phyloP scores from a whole-genome alignment of 2,888 invertebrate genomes.

The Drosophila yooni region DNA sequence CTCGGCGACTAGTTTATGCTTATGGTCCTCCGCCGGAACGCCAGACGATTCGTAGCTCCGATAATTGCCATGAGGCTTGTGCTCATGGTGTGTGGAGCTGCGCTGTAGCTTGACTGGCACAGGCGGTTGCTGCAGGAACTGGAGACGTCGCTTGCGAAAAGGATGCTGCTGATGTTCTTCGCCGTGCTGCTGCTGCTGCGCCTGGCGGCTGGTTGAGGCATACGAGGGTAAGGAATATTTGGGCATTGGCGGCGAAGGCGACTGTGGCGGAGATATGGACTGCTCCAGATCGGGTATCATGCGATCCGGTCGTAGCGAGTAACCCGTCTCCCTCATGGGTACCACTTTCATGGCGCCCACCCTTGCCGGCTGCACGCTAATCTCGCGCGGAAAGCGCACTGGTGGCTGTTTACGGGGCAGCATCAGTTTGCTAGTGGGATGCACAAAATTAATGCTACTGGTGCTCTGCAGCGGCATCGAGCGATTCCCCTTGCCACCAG shows the following conservation, averaged over 20 bases:
- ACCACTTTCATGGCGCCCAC: conserved; percentile 70
- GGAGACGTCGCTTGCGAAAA: conserved; percentile 56
- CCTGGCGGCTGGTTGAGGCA: conserved; percentile 65
- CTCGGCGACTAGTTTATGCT: conserved; percentile 12
- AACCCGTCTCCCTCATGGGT: conserved; percentile 74
- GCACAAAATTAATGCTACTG: conserved; percentile 64
- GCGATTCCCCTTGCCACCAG: conserved; percentile 41
- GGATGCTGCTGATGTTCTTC: conserved; percentile 34
- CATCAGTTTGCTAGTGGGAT: conserved; percentile 72
- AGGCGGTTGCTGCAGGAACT: conserved; percentile 30
- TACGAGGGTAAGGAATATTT: conserved; percentile 37
- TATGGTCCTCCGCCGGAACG: conserved; percentile 15
- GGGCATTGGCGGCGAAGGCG: conserved; percentile 52
- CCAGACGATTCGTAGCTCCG: conserved; percentile 27
- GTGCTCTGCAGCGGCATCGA: conserved; percentile 56
- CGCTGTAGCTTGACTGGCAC: conserved; percentile 71
- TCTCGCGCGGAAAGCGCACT: conserved; percentile 64
- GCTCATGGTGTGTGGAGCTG: conserved; percentile 35
- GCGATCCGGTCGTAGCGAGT: conserved; percentile 76
- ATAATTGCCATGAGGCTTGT: conserved; percentile 11
- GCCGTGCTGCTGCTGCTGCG: conserved; percentile 31
- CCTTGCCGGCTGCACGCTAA: conserved; percentile 60
- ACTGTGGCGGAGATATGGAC: conserved; percentile 74
- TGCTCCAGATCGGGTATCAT: conserved; percentile 76
- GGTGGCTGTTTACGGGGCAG: conserved; percentile 64